Percentiles rank a stretch among this genome's conserved stretches.
Conservation (phyloP, 2,888 invertebrate species). For the Strigamia crassipes region DNA sequence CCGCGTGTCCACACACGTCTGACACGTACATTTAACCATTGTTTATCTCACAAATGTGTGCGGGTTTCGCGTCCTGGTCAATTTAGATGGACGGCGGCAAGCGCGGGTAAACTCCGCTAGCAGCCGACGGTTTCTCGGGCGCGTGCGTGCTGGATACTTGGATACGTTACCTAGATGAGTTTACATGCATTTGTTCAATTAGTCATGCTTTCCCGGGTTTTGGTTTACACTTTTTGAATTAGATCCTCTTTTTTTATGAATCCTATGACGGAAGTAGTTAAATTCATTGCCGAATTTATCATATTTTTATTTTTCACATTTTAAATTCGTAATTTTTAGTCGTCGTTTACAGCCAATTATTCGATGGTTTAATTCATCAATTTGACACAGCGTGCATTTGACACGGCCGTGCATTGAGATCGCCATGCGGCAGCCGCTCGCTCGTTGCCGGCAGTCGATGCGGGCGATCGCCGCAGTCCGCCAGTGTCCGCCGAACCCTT, state of each 20-base stretch:
- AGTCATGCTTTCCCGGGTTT: neutral
- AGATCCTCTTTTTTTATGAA: neutral
- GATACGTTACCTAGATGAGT: neutral
- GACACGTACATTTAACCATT: neutral
- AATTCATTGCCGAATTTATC: neutral
- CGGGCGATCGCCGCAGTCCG: neutral
- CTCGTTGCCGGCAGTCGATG: constrained; percentile 5
- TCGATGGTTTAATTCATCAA: neutral
- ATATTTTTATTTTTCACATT: neutral
- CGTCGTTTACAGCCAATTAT: too few species aligned
- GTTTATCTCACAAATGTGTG: neutral
- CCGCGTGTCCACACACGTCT: neutral
- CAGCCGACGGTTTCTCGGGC: constrained; percentile 18
- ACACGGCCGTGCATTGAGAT: too few species aligned
- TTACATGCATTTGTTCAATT: neutral
- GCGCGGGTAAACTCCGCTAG: neutral
- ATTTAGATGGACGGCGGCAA: neutral
- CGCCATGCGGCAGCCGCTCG: constrained; percentile 2
- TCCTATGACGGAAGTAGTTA: neutral
- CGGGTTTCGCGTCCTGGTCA: neutral
- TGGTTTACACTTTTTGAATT: neutral
- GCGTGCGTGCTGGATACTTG: neutral
- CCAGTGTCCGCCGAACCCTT: neutral
- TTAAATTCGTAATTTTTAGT: neutral
- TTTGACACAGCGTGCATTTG: too few species aligned